Conservation (phyloP, 2,113 vertebrate species). For the Sapajus apella region DNA sequence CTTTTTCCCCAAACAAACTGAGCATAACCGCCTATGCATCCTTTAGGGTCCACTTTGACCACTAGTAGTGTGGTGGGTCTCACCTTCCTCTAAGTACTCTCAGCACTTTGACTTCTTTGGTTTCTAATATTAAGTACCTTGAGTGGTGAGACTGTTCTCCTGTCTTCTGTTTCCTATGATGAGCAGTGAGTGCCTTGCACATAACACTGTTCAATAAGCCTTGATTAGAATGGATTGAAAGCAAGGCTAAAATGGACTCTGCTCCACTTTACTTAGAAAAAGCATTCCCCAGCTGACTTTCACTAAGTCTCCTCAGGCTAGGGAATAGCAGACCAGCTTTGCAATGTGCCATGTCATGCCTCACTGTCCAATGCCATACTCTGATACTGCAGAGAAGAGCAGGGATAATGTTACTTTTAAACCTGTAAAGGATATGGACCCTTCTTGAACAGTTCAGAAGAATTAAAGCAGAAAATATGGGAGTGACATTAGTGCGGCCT, state of each 20-base stretch:
- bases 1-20: background rate
- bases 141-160: background rate
- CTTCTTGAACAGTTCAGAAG: slow-evolving; percentile 43
- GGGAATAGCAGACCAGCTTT: background rate
- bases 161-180: background rate
- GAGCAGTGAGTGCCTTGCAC: background rate
- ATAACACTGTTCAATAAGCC: background rate
- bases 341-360: background rate
- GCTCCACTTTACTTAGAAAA: slow-evolving; percentile 5
- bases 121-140: background rate
- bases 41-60: background rate
- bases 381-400: background rate
- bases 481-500: background rate
- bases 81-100: background rate
- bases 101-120: slow-evolving; percentile 31
- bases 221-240: slow-evolving; percentile 28
- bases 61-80: background rate
- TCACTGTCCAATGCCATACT: background rate
- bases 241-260: background rate
- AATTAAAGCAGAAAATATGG: slow-evolving; percentile 23
- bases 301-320: background rate
- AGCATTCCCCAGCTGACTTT: background rate
- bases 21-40: background rate
- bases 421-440: background rate
- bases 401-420: slow-evolving; percentile 5